A percentile compares a stretch with the other conserved stretches of the same genome.
phyloP scores from a whole-genome alignment of 2,888 invertebrate genomes.

The Esperia sulphurella region DNA sequence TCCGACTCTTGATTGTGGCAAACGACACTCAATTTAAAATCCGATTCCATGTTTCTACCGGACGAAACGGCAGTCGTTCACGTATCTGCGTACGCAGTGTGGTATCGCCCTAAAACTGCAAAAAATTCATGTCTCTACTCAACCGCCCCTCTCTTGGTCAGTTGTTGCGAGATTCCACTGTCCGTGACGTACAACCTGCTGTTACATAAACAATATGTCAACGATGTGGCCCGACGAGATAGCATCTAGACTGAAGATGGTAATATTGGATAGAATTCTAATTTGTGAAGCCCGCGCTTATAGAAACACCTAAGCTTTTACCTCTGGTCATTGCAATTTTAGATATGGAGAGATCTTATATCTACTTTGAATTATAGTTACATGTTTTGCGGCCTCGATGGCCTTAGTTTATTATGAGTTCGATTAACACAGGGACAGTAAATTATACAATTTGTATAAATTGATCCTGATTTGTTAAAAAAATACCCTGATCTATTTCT shows the following conservation, averaged over 20 bases:
- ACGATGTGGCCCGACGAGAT: conserved; percentile 18
- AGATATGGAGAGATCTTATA: no score
- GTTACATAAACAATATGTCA: conserved; percentile 53
- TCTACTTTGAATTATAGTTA: no score
- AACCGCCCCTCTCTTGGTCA: conserved; percentile 29
- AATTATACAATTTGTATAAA: no score
- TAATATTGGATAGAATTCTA: neutral
- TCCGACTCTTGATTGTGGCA: neutral
- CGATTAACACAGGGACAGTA: no score
- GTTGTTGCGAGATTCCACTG: conserved; percentile 35
- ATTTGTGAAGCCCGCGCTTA: no score
- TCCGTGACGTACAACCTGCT: conserved; percentile 43
- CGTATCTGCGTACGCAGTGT: conserved; percentile 1
- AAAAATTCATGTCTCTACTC: conserved; percentile 11
- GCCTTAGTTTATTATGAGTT: no score
- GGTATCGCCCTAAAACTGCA: conserved; percentile 6
- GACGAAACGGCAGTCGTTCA: neutral
- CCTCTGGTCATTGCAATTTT: no score
- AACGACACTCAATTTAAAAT: neutral
- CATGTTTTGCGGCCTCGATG: no score
- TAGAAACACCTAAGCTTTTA: no score
- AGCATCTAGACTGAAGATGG: conserved; percentile 6
- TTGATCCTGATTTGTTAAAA: no score
- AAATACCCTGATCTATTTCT: no score
- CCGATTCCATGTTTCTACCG: neutral